These are phyloP conservation scores for Drosophila austrosaltans DNA, from an alignment of 2,888 invertebrate genomes.

Conservation along the genomic window DNA sequence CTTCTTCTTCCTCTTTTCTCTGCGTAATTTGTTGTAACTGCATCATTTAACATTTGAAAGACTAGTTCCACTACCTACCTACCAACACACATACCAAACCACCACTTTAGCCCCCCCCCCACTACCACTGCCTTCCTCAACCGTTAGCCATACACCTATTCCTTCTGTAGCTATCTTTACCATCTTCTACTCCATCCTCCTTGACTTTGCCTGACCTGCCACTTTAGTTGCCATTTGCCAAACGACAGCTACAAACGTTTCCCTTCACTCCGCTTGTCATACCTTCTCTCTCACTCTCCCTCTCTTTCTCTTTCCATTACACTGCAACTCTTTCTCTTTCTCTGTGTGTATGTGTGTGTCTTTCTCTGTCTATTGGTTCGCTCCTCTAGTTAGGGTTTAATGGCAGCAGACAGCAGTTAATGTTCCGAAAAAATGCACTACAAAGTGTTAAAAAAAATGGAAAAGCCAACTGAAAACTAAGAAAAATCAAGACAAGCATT, in stretches of 20 bases:
- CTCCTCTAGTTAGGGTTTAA: constrained; percentile 66
- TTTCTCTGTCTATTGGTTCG: constrained; percentile 56
- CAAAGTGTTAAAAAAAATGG: constrained; percentile 62
- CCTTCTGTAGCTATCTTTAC: constrained; percentile 5
- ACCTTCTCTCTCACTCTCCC: not conserved
- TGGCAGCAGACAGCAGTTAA: constrained; percentile 73
- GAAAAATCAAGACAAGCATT: constrained; percentile 22
- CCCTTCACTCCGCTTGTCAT: not conserved
- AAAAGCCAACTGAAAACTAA: constrained; percentile 14
- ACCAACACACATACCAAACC: not conserved
- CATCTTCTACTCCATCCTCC: not conserved
- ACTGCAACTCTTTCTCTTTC: not conserved
- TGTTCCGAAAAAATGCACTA: constrained; percentile 64
- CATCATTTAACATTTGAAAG: constrained; percentile 73
- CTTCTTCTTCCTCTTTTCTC: constrained; percentile 40
- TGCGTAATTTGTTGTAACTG: constrained; percentile 72
- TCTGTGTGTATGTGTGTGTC: constrained; percentile 25
- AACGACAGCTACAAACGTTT: constrained; percentile 38
- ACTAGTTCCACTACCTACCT: constrained; percentile 33
- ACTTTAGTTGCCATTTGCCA: constrained; percentile 66
- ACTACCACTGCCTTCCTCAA: not conserved
- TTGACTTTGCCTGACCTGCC: constrained; percentile 40
- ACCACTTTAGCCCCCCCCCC: not conserved
- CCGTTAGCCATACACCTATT: constrained; percentile 11
- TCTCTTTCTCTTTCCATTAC: not conserved